phyloP scores from a whole-genome alignment of 2,113 vertebrate species.

The Cettia cetti region DNA sequence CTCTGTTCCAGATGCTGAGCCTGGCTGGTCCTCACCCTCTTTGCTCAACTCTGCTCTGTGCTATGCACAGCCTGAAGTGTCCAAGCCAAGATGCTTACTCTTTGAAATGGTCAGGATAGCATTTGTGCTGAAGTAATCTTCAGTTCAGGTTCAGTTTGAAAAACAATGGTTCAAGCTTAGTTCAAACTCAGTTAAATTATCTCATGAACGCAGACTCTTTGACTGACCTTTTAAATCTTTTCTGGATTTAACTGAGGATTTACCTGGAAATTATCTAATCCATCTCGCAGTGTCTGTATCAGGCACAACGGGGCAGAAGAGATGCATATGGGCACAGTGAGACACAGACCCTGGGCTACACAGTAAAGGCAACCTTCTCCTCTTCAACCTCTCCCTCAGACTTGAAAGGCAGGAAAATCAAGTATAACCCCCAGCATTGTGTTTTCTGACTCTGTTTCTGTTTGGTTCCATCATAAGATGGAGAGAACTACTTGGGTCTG shows the following conservation, averaged over 20 bases:
- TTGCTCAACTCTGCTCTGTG: background rate
- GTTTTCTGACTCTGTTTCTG: background rate
- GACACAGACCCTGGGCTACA: background rate
- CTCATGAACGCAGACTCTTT: rapidly evolving
- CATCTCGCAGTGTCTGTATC: background rate
- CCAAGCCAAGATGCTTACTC: background rate
- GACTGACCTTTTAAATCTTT: background rate
- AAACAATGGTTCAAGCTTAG: background rate
- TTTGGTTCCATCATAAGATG: background rate
- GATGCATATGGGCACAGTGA: background rate
- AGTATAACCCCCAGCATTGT: background rate
- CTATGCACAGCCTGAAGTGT: background rate
- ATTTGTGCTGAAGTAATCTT: background rate
- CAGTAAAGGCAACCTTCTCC: background rate
- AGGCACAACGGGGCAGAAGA: background rate
- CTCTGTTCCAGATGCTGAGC: rapidly evolving
- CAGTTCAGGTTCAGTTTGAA: background rate
- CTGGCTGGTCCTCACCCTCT: background rate
- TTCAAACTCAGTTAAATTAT: background rate
- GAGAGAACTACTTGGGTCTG: background rate
- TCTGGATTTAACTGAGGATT: background rate
- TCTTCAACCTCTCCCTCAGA: background rate
- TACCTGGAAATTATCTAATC: background rate
- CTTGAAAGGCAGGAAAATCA: background rate
- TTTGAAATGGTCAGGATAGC: background rate